Evolutionary conservation across 2,888 invertebrate species (phyloP).

Genomic region (Machimus rusticus): DNA sequence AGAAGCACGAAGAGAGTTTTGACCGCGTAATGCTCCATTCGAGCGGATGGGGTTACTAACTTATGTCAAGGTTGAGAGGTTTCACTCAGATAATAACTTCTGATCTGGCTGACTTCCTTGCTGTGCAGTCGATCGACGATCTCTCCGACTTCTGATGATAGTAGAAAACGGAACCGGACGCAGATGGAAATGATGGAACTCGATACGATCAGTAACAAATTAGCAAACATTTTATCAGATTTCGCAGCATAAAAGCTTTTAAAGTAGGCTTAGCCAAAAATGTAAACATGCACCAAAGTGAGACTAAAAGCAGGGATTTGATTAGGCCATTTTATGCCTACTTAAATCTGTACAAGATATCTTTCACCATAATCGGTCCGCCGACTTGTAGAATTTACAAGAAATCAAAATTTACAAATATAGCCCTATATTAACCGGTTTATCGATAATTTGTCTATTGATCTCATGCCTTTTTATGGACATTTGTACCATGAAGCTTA

Average conservation of each 20-base stretch:
- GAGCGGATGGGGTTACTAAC: not conserved
- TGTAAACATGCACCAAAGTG: not conserved
- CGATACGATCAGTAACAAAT: not conserved
- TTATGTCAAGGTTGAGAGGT: slow-evolving; percentile 28
- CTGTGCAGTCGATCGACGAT: not conserved
- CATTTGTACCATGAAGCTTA: not conserved
- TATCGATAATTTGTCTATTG: not conserved
- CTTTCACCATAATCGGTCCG: not conserved
- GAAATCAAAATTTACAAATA: not conserved
- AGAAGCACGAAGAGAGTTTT: not conserved
- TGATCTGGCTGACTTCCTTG: not conserved
- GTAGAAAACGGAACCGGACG: not conserved
- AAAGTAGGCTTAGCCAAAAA: not conserved
- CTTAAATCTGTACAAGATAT: not conserved
- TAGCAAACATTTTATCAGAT: not conserved
- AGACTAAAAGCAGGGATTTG: too few relatives aligned
- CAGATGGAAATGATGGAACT: not conserved
- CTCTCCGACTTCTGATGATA: not conserved
- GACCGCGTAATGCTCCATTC: slow-evolving; percentile 12
- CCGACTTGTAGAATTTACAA: not conserved
- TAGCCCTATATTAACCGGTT: not conserved
- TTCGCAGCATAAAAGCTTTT: not conserved
- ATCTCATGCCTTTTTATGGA: not conserved
- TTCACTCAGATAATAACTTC: not conserved
- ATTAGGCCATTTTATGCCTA: not conserved